Evolutionary conservation across 1,140 invertebrate species (phyloP).

Genomic region (Dendrolimus punctatus): DNA sequence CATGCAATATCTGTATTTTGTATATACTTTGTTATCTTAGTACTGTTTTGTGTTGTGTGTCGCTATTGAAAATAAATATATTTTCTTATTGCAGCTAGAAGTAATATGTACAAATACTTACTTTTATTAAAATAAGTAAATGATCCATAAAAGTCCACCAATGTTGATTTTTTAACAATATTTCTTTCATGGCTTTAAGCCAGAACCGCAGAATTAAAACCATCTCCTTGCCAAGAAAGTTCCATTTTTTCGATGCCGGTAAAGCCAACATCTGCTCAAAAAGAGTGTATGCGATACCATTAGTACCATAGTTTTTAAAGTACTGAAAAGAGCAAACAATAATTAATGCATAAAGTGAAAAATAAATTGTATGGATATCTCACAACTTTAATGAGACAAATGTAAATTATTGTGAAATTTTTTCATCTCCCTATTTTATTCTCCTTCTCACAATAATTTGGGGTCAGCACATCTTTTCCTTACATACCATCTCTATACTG

Average conservation of each 20-base stretch:
- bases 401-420: too few relatives aligned
- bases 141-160: conserved; percentile 47
- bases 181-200: conserved; percentile 38
- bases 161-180: conserved; percentile 30
- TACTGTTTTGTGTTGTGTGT: too few relatives aligned
- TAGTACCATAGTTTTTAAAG: conserved; percentile 41
- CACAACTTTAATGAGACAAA: too few relatives aligned
- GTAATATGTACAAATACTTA: conserved; percentile 12
- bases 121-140: conserved; percentile 38
- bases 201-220: conserved; percentile 38
- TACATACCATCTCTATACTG: too few relatives aligned
- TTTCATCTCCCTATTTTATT: too few relatives aligned
- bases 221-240: conserved; percentile 37
- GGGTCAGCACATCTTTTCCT: too few relatives aligned
- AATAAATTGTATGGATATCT: too few relatives aligned
- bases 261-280: conserved; percentile 30
- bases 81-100: too few relatives aligned
- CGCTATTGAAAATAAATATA: too few relatives aligned
- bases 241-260: conserved; percentile 44
- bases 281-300: conserved; percentile 32
- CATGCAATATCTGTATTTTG: too few relatives aligned
- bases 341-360: background rate
- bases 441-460: too few relatives aligned
- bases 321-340: conserved; percentile 31
- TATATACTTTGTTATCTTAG: too few relatives aligned